Evolutionary conservation across 2,797 vertebrate genomes (phyloP), one percentile per base, ranked within the genome.

Genomic region (Vireo griseus): DNA sequence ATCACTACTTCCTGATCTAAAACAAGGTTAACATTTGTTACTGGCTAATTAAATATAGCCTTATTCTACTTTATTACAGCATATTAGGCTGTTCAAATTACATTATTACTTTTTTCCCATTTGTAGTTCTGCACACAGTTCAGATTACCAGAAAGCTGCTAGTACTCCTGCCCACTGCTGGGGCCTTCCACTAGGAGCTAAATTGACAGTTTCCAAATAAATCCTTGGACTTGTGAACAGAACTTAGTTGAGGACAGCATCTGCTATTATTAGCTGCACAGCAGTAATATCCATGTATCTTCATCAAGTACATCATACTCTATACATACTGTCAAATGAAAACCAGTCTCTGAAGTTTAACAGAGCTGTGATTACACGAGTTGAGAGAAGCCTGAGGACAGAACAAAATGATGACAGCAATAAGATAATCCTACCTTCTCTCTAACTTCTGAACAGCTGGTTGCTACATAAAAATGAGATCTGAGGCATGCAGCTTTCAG

Each of bases 401-500:
- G 8, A 35, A 20, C 1, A 2, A 51, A 67, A 55, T 9, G 1
- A 16, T 12, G 24, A n/a, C 47, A 47, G 21, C 2, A 29, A 1
- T n/a, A 50, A 67, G 6, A 40, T 18, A 68, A 66, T 22, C 13
- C 39, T 54, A 13, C 13, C 13, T 66, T n/a, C 51, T 29, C 52
- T 11, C 12, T 58, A 40, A 12, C n/a, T 61, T 80, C 69, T 65
- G 42, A 55, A 51, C 16, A 84, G 33, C 16, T 61, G 17, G 26
- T 8, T 35, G 31, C 9, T 51, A 9, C 28, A 52, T 35, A 44
- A 73, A 63, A 90, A 29, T 29, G 25, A 35, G 19, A 61, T 47
- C 39, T 16, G 21, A 87, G 13, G 33, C 1, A 0, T 5, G 29
- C 6, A 51, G 29, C 20, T 65, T 20, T 17, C 42, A 29, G 20